Evolutionary conservation across 2,797 vertebrate species (phyloP), one percentile per base, ranked within the genome.

Genomic region (Nyctibius grandis): DNA sequence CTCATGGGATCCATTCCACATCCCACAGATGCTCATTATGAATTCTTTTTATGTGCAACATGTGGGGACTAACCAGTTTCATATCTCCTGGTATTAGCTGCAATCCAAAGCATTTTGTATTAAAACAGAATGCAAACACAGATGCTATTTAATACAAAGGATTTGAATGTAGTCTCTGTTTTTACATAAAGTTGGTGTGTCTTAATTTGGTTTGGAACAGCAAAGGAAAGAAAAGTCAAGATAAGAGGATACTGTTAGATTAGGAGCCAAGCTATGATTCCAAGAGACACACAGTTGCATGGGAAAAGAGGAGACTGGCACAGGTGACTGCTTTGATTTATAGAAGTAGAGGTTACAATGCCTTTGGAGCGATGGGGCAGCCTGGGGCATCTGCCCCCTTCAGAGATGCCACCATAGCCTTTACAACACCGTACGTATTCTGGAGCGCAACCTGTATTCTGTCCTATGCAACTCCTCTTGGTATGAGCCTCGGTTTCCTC

Each of bases 21-120:
- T 96, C 96, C 97, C 98, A 95, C 98, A 97, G 98, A 98, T 97
- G 97, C 97, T 98, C 98, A 98, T 98, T 98, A 98, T 93, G 96
- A 98, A 98, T 98, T 98, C 97, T 98, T 97, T 97, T 97, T 97
- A 97, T 98, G 97, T 98, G 98, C 98, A 98, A 98, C 98, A 97
- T 98, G 98, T 98, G 98, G 97, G 98, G 98, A 97, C 98, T 98
- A 97, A 97, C 98, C 97, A 97, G 97, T 98, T 98, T 98, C 98
- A 96, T 98, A 98, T 98, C 98, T 98, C 97, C 95, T 98, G 97
- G 97, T 97, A 98, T 98, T 98, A 98, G 97, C 97, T 77, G 97
- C 97, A 97, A 98, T 98, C 98, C 97, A 97, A 98, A 98, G 97
- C 97, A 96, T 98, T 98, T 98, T 98, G 97, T 97, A 98, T 98